Conservation (phyloP, 2,888 invertebrate species). For the Laothoe populi region DNA sequence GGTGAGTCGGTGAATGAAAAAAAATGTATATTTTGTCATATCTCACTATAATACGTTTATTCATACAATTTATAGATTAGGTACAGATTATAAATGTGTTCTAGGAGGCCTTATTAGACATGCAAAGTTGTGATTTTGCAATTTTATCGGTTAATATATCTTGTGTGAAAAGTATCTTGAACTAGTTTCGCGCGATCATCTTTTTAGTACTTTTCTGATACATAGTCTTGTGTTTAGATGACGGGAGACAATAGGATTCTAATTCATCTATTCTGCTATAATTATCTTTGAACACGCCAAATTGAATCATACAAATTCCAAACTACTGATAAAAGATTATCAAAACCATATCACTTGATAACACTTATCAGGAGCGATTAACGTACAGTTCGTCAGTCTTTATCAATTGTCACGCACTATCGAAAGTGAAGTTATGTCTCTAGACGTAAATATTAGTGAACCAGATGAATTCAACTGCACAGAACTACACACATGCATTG, state of each 20-base stretch:
- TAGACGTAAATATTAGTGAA: slow-evolving; percentile 77
- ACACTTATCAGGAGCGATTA: slow-evolving; percentile 22
- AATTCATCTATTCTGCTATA: background rate
- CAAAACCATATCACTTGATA: slow-evolving; percentile 25
- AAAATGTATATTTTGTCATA: too few species aligned
- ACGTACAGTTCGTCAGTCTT: slow-evolving; percentile 27
- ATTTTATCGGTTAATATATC: too few species aligned
- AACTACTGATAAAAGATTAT: slow-evolving; percentile 27
- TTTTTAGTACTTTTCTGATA: too few species aligned
- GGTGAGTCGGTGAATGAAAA: too few species aligned
- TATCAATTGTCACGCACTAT: slow-evolving; percentile 28
- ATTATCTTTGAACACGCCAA: background rate
- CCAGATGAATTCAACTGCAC: slow-evolving; percentile 71
- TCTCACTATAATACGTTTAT: too few species aligned
- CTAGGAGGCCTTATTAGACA: too few species aligned
- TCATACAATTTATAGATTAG: too few species aligned
- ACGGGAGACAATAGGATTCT: background rate
- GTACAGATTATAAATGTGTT: too few species aligned
- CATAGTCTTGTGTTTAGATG: too few species aligned
- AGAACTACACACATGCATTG: slow-evolving; percentile 65
- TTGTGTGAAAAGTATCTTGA: too few species aligned
- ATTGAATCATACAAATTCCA: background rate
- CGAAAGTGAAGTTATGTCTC: slow-evolving; percentile 61
- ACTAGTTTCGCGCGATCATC: too few species aligned
- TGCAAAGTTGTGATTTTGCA: too few species aligned